Base-by-base conservation (phyloP, 1,140 invertebrate genomes). In the Bradynema listronoti region DNA sequence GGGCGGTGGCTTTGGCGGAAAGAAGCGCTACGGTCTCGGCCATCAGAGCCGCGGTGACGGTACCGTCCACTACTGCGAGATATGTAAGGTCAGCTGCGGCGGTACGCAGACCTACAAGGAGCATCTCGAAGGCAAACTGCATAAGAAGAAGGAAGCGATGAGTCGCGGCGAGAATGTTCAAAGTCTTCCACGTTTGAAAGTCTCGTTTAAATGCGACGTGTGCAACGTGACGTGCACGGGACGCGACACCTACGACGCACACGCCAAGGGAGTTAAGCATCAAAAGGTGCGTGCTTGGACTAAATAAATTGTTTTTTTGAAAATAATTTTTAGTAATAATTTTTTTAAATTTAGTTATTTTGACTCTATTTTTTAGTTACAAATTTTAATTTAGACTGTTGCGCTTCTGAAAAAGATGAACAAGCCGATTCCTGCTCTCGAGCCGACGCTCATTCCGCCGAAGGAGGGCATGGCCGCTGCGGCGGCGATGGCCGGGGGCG, bases 221-320 rank as follows among this genome's bases (percentile, higher is more conserved):
- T 98, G 93, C 79, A 91, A 96, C 81, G 90, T 98, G 4, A 92
- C 91, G 14, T 97, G 93, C 79, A 96, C 93, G 6, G 91, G 92
- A 49, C 36, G 50, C 46, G 93, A 97, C 83, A 91, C 93, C 0
- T 98, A 96, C 82, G 90, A 91, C 33, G 91, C 93, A 32, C 94
- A 98, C 82, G 90, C 97, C 65, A 84, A 91, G 58, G 93, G 93
- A 47, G 87, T 91, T 55, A 97, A 96, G 79, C 94, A 98, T 83
- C 61, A 65, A 9, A 55, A 55, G 52, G 52, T 55, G 29, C 29
- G 29, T 24, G 11, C 11, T 19, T 49, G 27, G 11, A 30, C 11
- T 39, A 39, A 11, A 39, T 39, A 39, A 11, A 39, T 39, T 39
- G 36, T 39, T 39, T 39, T 11, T 39, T 39, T 39, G 36, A 39